Base-by-base conservation (phyloP, 2,888 invertebrate species). In the Xestia ashworthii region DNA sequence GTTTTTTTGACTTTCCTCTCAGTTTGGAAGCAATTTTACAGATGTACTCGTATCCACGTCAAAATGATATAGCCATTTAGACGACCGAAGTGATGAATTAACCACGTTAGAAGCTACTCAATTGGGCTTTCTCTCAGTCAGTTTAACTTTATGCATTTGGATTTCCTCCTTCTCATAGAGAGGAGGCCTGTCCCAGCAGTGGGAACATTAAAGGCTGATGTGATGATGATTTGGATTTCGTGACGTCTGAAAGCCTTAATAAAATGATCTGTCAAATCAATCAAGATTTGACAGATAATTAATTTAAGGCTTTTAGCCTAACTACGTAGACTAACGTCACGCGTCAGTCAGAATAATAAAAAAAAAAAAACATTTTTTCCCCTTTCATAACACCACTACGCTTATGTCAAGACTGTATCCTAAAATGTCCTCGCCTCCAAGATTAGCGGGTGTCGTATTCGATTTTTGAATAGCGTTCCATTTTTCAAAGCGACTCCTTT, bases 381-480 rank as follows among this genome's bases (percentile, higher is more conserved):
- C 3, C 1, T 22, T 64, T 80, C 16, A 11, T 32, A 68, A 38
- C 0, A 6, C 58, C 86, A 83, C 76, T 78, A 12, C 70, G 74
- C 78, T 78, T 70, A n/a, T 58, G 3, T 19, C 14, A 12, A 46
- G 69, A 53, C 44, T 76, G 72, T 69, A 76, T 53, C 60, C 71
- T 71, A 71, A 75, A 76, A 69, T 55, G 88, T 87, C 89, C 86
- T 88, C 87, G 89, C 87, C 85, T 88, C 58, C 74, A 73, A 89
- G 89, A 92, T 92, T 91, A 92, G 90, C 89, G 89, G 89, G 87
- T 87, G 88, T 86, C 78, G 79, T 84, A 87, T 89, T 90, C 89
- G 89, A 91, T 90, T 91, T 90, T 90, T 76, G 86, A 92, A 91
- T 89, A 78, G 87, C 83, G 87, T 85, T 88, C 89, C 87, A 91